Evolutionary conservation across 2,888 invertebrate species (phyloP).

Genomic region (Drosophila neonasuta): DNA sequence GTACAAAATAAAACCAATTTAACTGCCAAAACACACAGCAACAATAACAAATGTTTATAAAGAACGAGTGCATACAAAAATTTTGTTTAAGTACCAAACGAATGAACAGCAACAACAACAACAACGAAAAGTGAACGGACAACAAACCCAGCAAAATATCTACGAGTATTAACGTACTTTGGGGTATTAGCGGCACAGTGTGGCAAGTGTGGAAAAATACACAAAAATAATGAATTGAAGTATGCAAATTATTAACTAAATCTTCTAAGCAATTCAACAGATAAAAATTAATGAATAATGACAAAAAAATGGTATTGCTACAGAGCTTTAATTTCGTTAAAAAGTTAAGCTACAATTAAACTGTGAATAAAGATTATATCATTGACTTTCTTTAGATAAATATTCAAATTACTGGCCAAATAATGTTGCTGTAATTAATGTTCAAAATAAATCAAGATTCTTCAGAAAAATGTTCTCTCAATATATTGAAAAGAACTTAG

Average conservation of each 20-base stretch:
- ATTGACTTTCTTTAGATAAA: too few relatives aligned
- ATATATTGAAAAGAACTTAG: too few relatives aligned
- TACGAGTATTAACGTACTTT: background rate
- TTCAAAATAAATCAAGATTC: too few relatives aligned
- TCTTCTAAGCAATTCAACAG: background rate
- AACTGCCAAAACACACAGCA: slow-evolving; percentile 12
- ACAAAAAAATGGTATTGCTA: too few relatives aligned
- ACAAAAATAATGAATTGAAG: background rate
- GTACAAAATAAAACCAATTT: slow-evolving; percentile 13
- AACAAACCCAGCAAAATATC: slow-evolving; percentile 4
- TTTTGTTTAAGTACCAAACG: slow-evolving; percentile 38
- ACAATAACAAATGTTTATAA: slow-evolving; percentile 32
- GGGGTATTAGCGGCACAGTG: slow-evolving; percentile 17
- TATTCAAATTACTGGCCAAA: too few relatives aligned
- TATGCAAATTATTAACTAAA: background rate
- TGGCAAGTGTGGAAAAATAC: background rate
- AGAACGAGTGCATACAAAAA: slow-evolving; percentile 52
- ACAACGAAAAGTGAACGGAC: slow-evolving; percentile 60
- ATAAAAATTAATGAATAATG: background rate
- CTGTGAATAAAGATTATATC: too few relatives aligned
- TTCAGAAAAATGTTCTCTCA: too few relatives aligned
- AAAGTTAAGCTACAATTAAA: too few relatives aligned
- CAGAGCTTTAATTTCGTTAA: too few relatives aligned
- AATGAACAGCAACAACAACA: slow-evolving; percentile 34
- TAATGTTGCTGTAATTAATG: too few relatives aligned